Percentiles rank a stretch among this genome's conserved stretches.
These are phyloP conservation scores for Enhydra lutris DNA, from an alignment of 2,113 vertebrate species.

Conservation along the genomic window DNA sequence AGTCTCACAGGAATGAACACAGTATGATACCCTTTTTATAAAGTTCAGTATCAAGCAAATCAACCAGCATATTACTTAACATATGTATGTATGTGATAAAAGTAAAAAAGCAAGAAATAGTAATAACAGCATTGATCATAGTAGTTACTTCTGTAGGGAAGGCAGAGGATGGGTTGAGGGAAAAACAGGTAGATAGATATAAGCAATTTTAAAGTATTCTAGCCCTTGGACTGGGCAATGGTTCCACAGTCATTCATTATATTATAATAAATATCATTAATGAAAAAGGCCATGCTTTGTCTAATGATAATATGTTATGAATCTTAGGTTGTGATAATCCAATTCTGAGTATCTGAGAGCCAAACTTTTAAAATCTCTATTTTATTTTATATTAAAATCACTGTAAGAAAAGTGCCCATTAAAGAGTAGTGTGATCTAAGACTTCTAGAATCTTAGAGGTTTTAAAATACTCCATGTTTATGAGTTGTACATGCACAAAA, in stretches of 20 bases:
- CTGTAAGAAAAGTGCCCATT: neutral
- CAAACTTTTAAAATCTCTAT: neutral
- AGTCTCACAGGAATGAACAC: neutral
- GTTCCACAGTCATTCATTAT: neutral
- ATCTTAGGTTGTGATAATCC: neutral
- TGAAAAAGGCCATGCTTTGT: neutral
- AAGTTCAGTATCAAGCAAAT: neutral
- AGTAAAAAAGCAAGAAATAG: neutral
- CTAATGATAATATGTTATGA: neutral
- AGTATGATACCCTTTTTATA: neutral
- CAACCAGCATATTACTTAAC: neutral
- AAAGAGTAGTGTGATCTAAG: neutral
- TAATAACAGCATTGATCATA: neutral
- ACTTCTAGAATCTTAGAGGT: neutral
- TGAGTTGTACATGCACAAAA: neutral
- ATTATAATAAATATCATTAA: neutral
- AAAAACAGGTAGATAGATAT: neutral
- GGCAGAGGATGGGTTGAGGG: neutral
- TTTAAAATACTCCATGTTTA: neutral
- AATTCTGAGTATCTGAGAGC: neutral
- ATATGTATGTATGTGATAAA: neutral
- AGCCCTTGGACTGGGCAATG: neutral
- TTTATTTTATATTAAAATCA: neutral
- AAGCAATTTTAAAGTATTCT: neutral
- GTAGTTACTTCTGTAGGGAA: neutral